Evolutionary conservation across 2,888 invertebrate species (phyloP).

Genomic region (Achlya flavicornis): DNA sequence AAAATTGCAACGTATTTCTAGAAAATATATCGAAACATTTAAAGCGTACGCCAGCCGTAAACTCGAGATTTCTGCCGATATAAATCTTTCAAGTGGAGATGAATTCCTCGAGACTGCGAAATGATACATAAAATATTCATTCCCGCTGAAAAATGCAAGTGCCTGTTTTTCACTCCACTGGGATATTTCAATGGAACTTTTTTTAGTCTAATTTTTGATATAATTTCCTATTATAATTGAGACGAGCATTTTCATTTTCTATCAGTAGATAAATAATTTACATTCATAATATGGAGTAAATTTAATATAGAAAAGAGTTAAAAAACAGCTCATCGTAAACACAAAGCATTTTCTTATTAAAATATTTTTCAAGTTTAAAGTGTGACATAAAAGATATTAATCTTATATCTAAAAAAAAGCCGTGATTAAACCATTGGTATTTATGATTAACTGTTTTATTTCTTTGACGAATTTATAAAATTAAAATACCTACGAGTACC

Average conservation of each 20-base stretch:
- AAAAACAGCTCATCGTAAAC: too few relatives aligned
- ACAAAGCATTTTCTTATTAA: too few relatives aligned
- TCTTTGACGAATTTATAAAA: too few relatives aligned
- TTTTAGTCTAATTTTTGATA: constrained; percentile 25
- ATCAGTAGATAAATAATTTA: not conserved
- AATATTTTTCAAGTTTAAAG: too few relatives aligned
- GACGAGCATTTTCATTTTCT: not conserved
- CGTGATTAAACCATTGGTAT: too few relatives aligned
- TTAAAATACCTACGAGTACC: too few relatives aligned
- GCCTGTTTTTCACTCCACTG: constrained; percentile 67
- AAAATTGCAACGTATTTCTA: constrained; percentile 49
- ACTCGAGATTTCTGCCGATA: constrained; percentile 72
- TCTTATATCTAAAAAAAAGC: too few relatives aligned
- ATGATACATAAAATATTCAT: constrained; percentile 81
- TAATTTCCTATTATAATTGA: not conserved
- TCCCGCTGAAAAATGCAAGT: constrained; percentile 66
- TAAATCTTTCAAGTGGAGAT: constrained; percentile 79
- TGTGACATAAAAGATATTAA: too few relatives aligned
- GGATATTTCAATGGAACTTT: constrained; percentile 41
- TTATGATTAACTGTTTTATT: too few relatives aligned
- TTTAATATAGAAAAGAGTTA: too few relatives aligned
- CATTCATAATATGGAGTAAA: too few relatives aligned
- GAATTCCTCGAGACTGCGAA: constrained; percentile 73
- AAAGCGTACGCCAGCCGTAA: constrained; percentile 60
- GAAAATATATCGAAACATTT: constrained; percentile 56